Base-by-base conservation (phyloP, 2,888 invertebrate genomes). In the Meliscaeva auricollis region DNA sequence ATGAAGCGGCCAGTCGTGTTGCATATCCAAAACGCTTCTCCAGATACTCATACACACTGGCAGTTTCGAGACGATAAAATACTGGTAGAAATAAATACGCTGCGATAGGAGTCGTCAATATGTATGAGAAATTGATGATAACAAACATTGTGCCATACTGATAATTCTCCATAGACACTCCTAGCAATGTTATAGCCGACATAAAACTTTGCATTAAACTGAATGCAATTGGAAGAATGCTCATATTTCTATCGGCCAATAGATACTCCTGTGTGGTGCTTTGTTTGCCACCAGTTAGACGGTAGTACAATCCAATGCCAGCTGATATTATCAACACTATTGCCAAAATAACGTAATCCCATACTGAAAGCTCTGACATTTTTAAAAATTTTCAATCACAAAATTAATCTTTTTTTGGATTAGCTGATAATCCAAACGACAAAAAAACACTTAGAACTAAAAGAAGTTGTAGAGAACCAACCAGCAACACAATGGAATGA, bases 171-270 rank as follows among this genome's bases (percentile, higher is more conserved):
- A 96, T 94, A 38, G 97, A 96, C 2, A 97, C 96, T 15, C 98
- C 98, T n/a, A 98, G 93, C 48, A 98, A 91, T 0, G 97, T 97
- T 70, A 98, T 95, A 38, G 98, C 97, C 0, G 98, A 98, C 96
- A 98, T 97, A 91, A 98, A 98, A 48, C 97, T 97, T n/a, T 97
- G 97, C 96, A 98, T 97, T 77, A 98, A 92, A 2, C 97, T 97
- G 87, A 98, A 96, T 4, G 97, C 96, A 0, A 98, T 97, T 0
- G 98, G 97, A 7, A 93, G 87, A 88, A 96, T 93, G 6, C 96
- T 94, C 96, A 98, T 96, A 87, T 95, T 96, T 78, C 95, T 94
- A 90, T 97, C 95, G 0, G 97, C 98, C 73, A 97, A 91, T 79
- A 98, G 94, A 90, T 96, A 98, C 92, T 97, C 97, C 95, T 96